Base-by-base conservation (phyloP, 1,140 invertebrate species). In the Acromyrmex echinatior region DNA sequence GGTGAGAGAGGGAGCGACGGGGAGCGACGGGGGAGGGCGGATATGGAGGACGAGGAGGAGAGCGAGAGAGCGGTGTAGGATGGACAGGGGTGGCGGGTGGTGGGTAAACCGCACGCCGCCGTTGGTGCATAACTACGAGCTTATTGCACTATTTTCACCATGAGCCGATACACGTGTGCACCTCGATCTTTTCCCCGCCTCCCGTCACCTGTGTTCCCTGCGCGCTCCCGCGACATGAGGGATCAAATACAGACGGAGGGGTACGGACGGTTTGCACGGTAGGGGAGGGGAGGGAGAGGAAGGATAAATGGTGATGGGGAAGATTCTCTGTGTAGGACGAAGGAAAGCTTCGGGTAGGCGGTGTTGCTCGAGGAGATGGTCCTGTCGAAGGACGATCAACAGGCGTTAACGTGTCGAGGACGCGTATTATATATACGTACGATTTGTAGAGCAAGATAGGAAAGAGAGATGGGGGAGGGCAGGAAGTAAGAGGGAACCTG, bases 111-210 rank as follows among this genome's bases (percentile, higher is more conserved):
- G 62, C 86, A 87, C 86, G 86, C 51, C 73, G 88, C 58, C 84
- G 88, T 89, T 71, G 87, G 87, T 89, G 88, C 89, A 90, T 90
- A 90, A 90, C 88, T 87, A 87, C 86, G 74, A 76, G 89, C 86
- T 90, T 90, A 90, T 90, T 87, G 89, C 88, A 65, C 88, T 90
- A 90, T 90, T 90, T 90, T 90, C 88, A 90, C 80, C 89, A 86
- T 87, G 85, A 87, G 60, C 88, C 88, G 89, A 89, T 90, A 89
- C 88, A 90, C 89, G 89, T 89, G 88, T 88, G 86, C 31, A 31
- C 45, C 71, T 71, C 39, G 45, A n/a, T 35, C 35, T 62, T 56
- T 65, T 28, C 31, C 39, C 68, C 53, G 18, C 53, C 35, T 18
- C 21, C 49, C 39, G 3, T 31, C 31, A 31, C 3, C 31, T 3